A percentile compares a stretch with the other conserved stretches of the same genome.
These are phyloP conservation scores for Monopis laevigella DNA, from an alignment of 2,888 invertebrate species.

Conservation along the genomic window DNA sequence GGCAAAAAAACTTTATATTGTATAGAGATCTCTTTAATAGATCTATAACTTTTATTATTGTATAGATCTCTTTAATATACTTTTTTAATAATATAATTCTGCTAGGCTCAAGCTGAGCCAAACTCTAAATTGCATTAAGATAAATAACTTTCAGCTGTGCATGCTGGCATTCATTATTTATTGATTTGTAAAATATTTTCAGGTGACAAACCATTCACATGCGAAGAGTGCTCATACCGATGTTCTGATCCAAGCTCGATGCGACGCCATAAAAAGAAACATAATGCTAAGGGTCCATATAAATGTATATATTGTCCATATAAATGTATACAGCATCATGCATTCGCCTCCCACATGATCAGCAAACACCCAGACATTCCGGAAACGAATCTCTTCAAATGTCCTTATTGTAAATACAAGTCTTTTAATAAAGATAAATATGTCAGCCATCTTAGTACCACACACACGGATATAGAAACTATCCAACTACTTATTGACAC, in stretches of 20 bases:
- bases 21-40: too few species aligned
- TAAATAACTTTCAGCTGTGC: not conserved
- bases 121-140: not conserved
- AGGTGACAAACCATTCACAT: conserved; percentile 82
- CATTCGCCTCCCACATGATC: conserved; percentile 80
- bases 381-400: conserved; percentile 69
- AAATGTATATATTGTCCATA: conserved; percentile 83
- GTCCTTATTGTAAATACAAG: conserved; percentile 69
- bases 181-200: conserved; percentile 18
- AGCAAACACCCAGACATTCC: conserved; percentile 80
- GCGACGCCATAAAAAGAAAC: conserved; percentile 79
- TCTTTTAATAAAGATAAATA: conserved; percentile 73
- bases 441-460: conserved; percentile 56
- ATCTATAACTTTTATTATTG: too few species aligned
- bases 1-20: too few species aligned
- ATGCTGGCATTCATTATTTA: not conserved
- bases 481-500: conserved; percentile 43
- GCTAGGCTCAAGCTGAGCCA: too few species aligned
- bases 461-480: conserved; percentile 55
- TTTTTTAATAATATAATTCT: too few species aligned
- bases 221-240: conserved; percentile 75
- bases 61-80: too few species aligned
- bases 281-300: conserved; percentile 79
- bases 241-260: conserved; percentile 85
- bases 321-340: conserved; percentile 81